Evolutionary conservation across 2,113 vertebrate genomes (phyloP).

Genomic region (Epinephelus moara): DNA sequence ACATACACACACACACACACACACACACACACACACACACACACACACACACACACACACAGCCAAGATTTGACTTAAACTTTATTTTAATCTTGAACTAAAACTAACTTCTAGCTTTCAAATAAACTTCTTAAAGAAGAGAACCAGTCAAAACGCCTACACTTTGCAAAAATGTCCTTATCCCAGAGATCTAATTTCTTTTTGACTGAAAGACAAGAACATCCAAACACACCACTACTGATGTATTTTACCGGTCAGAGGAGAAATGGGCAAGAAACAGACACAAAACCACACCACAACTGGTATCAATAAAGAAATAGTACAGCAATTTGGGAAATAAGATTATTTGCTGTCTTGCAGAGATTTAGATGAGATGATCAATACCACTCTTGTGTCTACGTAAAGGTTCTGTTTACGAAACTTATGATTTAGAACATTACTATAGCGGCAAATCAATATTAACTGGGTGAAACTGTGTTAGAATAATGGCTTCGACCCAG

Average conservation of each 20-base stretch:
- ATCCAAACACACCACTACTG: background rate
- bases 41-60: conserved; percentile 16
- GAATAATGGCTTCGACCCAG: no score
- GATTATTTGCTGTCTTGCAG: background rate
- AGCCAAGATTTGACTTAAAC: background rate
- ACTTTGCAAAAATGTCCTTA: background rate
- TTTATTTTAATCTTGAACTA: background rate
- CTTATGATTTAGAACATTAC: no score
- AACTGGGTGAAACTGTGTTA: no score
- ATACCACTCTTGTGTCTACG: background rate
- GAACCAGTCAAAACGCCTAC: background rate
- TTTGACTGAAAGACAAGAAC: background rate
- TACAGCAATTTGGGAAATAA: background rate
- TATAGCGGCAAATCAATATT: no score
- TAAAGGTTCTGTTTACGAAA: no score
- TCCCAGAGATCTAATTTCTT: background rate
- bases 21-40: conserved; percentile 8
- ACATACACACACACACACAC: conserved; percentile 21
- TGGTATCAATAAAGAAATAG: background rate
- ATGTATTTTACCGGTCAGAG: background rate
- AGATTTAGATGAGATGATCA: background rate
- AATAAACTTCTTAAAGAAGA: background rate
- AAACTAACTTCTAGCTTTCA: background rate
- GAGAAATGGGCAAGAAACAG: background rate
- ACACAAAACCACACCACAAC: background rate